Conservation (phyloP, 1,140 invertebrate species). For the Zaprionus ghesquierei region DNA sequence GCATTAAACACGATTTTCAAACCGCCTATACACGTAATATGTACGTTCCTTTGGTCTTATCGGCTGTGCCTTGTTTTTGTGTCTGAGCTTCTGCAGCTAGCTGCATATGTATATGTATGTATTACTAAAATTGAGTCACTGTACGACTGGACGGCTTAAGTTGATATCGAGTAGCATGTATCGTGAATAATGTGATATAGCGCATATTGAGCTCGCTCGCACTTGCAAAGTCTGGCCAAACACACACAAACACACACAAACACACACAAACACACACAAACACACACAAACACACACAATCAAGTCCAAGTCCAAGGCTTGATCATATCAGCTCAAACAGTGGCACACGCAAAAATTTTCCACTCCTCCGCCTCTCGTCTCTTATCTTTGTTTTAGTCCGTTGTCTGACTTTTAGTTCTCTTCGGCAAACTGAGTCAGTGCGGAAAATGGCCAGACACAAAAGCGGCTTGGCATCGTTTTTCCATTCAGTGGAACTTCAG, state of each 20-base stretch:
- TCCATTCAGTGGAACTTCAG: slow-evolving; percentile 48
- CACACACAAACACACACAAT: too few species aligned
- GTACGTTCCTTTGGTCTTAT: slow-evolving; percentile 49
- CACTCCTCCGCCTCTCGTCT: slow-evolving; percentile 9
- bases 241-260: too few species aligned
- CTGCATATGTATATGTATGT: too few species aligned
- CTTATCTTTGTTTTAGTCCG: slow-evolving; percentile 26
- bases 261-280: too few species aligned
- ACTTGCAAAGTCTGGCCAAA: too few species aligned
- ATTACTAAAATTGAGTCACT: slow-evolving; percentile 51
- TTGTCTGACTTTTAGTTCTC: slow-evolving; percentile 20
- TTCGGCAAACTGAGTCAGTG: slow-evolving; percentile 57
- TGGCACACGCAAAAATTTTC: slow-evolving; percentile 39
- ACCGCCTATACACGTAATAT: not conserved
- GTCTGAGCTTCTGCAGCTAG: slow-evolving; percentile 33
- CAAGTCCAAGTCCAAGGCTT: slow-evolving; percentile 47
- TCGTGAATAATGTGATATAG: slow-evolving; percentile 26
- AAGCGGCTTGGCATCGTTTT: slow-evolving; percentile 34
- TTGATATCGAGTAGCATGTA: slow-evolving; percentile 53
- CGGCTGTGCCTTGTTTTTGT: slow-evolving; percentile 52
- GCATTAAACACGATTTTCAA: slow-evolving; percentile 4
- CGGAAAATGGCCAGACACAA: slow-evolving; percentile 58
- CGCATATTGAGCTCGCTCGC: slow-evolving; percentile 9
- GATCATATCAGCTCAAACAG: slow-evolving; percentile 17
- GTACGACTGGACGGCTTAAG: slow-evolving; percentile 49